These are phyloP conservation scores for Dromius quadrimaculatus DNA, from an alignment of 2,888 invertebrate genomes.

Conservation along the genomic window DNA sequence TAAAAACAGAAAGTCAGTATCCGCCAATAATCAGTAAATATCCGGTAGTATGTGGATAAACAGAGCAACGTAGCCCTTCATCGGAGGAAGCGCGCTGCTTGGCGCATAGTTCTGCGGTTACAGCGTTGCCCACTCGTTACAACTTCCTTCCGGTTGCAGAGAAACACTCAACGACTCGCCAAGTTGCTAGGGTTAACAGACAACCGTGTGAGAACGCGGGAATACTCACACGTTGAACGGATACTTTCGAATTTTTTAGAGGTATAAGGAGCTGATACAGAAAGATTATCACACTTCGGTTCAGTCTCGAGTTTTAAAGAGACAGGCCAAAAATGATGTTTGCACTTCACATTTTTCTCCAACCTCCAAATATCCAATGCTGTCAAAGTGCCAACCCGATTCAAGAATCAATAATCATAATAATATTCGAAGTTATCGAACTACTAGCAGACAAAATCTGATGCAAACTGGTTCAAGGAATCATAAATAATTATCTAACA, in stretches of 20 bases:
- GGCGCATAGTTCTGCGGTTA: constrained; percentile 25
- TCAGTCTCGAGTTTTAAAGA: no score
- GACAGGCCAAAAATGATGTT: no score
- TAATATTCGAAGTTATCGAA: no score
- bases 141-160: constrained; percentile 31
- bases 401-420: no score
- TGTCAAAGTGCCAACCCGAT: no score
- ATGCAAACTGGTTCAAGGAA: no score
- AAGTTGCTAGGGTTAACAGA: constrained; percentile 5
- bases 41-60: constrained; percentile 12
- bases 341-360: no score
- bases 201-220: constrained; percentile 20
- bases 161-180: not conserved
- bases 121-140: constrained; percentile 22
- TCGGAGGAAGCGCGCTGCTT: constrained; percentile 15
- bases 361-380: no score
- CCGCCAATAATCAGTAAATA: constrained; percentile 33
- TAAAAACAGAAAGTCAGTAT: constrained; percentile 30
- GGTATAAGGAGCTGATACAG: not conserved
- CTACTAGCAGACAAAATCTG: no score
- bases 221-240: constrained; percentile 2
- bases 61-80: not conserved
- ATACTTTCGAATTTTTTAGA: not conserved
- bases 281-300: no score
- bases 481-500: no score